phyloP scores from a whole-genome alignment of 2,888 invertebrate species.

The Acronicta leporina region DNA sequence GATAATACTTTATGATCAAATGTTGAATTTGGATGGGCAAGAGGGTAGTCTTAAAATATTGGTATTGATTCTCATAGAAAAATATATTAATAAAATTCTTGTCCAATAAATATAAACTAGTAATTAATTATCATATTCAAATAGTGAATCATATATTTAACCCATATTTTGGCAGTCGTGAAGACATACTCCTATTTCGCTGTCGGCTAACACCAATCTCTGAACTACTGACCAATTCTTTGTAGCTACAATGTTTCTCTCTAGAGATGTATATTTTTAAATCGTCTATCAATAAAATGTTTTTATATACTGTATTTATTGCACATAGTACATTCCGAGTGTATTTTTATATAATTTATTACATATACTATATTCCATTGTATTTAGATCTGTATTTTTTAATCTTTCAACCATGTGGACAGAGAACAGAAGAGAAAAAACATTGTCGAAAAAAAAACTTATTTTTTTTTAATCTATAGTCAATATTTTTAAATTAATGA shows the following conservation, averaged over 20 bases:
- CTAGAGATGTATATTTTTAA: constrained; percentile 56
- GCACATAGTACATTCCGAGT: constrained; percentile 71
- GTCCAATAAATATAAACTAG: constrained; percentile 35
- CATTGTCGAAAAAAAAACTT: not conserved
- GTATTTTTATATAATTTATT: constrained; percentile 70
- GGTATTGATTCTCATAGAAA: constrained; percentile 15
- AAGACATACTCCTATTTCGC: constrained; percentile 7
- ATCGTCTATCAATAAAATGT: constrained; percentile 48
- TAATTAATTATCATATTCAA: constrained; percentile 23
- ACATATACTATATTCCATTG: constrained; percentile 48
- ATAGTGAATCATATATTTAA: constrained; percentile 9
- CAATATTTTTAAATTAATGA: not conserved
- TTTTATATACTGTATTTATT: constrained; percentile 58
- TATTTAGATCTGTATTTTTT: constrained; percentile 68
- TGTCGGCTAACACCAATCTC: constrained; percentile 22
- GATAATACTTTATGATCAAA: no score
- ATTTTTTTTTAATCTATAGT: not conserved
- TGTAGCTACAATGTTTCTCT: constrained; percentile 42
- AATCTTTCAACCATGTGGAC: constrained; percentile 54
- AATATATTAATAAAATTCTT: constrained; percentile 13
- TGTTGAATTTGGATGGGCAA: no score
- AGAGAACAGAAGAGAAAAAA: constrained; percentile 14
- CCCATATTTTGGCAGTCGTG: not conserved
- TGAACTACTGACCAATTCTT: constrained; percentile 40
- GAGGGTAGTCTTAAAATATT: not conserved